These are phyloP conservation scores for Lordiphosa fenestrarum DNA, from an alignment of 2,888 invertebrate genomes.

Conservation along the genomic window DNA sequence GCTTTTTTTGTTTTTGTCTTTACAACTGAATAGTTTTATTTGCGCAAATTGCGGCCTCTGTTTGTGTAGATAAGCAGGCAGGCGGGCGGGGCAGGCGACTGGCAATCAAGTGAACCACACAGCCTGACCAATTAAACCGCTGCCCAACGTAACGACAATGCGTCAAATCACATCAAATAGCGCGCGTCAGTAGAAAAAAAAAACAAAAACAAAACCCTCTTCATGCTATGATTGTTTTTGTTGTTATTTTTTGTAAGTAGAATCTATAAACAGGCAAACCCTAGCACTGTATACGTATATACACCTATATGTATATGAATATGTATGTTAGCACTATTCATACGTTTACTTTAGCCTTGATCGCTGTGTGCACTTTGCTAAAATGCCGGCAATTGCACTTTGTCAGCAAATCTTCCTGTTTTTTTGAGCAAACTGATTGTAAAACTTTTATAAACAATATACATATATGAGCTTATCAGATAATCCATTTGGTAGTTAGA, in stretches of 20 bases:
- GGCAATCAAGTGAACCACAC: slow-evolving; percentile 39
- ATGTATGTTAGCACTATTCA: slow-evolving; percentile 22
- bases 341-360: slow-evolving; percentile 45
- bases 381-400: slow-evolving; percentile 19
- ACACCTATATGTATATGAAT: slow-evolving; percentile 20
- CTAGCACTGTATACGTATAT: slow-evolving; percentile 27
- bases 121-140: slow-evolving; percentile 14
- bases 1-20: slow-evolving; percentile 17
- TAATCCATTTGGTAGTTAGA: too few species aligned
- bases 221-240: slow-evolving; percentile 10
- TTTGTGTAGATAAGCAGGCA: slow-evolving; percentile 49
- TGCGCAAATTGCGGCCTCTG: slow-evolving; percentile 66
- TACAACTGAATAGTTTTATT: slow-evolving; percentile 63
- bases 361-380: slow-evolving; percentile 26
- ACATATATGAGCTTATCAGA: slow-evolving; percentile 1
- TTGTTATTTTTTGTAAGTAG: slow-evolving; percentile 27
- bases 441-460: too few species aligned
- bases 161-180: slow-evolving; percentile 66
- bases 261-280: slow-evolving; percentile 39
- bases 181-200: slow-evolving; percentile 43
- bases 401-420: slow-evolving; percentile 2
- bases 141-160: slow-evolving; percentile 40
- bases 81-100: slow-evolving; percentile 19
- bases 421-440: not conserved
- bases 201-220: slow-evolving; percentile 6